Conservation (phyloP, 2,797 vertebrate species). For the Sorex maritimensis region DNA sequence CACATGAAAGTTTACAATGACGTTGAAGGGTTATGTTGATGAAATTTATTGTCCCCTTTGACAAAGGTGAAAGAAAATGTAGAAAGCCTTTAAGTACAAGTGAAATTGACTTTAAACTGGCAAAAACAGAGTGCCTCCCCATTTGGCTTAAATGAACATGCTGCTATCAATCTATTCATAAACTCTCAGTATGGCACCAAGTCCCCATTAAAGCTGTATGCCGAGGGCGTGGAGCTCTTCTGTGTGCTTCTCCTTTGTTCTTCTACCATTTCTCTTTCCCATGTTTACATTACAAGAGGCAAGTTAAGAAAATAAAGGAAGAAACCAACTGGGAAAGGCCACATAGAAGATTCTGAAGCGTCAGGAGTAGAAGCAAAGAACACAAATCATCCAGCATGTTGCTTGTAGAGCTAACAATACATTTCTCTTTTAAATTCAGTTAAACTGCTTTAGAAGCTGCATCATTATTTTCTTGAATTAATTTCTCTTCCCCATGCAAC, state of each 20-base stretch:
- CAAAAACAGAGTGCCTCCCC: constrained; percentile 70
- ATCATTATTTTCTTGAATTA: constrained; percentile 84
- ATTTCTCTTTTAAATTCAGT: constrained; percentile 79
- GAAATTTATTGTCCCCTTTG: constrained; percentile 71
- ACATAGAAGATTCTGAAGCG: constrained; percentile 53
- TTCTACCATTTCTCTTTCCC: constrained; percentile 63
- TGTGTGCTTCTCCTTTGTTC: constrained; percentile 80
- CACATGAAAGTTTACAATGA: constrained; percentile 15
- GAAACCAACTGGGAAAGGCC: constrained; percentile 69
- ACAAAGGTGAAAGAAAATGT: constrained; percentile 52
- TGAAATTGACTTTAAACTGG: constrained; percentile 77
- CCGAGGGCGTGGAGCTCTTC: constrained; percentile 77
- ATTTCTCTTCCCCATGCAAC: constrained; percentile 79
- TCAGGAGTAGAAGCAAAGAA: constrained; percentile 3
- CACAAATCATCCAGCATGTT: constrained; percentile 49
- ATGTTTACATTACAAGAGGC: constrained; percentile 77
- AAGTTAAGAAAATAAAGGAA: constrained; percentile 82
- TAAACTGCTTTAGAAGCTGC: constrained; percentile 75
- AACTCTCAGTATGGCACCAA: constrained; percentile 82
- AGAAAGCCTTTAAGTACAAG: constrained; percentile 65
- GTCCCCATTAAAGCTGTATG: constrained; percentile 81
- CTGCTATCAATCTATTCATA: constrained; percentile 84
- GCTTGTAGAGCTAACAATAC: constrained; percentile 69
- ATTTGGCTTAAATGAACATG: constrained; percentile 83
- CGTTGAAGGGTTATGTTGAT: constrained; percentile 32